Evolutionary conservation across 2,113 vertebrate genomes (phyloP), one percentile per base, ranked within the genome.

Genomic region (Podiceps cristatus): DNA sequence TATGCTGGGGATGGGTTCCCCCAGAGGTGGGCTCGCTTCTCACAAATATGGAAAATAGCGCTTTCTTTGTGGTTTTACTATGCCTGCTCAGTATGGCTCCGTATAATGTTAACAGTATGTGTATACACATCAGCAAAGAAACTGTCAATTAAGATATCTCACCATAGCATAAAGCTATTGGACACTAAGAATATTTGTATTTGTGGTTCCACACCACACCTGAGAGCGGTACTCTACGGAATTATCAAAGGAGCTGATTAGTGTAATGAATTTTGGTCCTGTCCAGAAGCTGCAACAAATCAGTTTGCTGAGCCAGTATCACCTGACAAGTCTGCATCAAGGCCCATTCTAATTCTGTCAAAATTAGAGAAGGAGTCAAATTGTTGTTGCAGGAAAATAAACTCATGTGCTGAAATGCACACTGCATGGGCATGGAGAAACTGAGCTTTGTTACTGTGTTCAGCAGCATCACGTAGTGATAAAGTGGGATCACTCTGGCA

Each of bases 281-380:
- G 28, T 40, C 60, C 83, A 87, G 76, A 88, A 86, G 52, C n/a
- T 88, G 22, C 56, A 63, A 77, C 53, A 86, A 71, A 58, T 31
- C 56, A 49, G 58, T 79, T 86, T 90, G 68, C 66, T 92, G 49
- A 75, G 66, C 15, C 29, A 20, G 37, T 60, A 25, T 82, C 55
- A 79, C 56, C 67, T 85, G 50, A 79, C 76, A 47, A 73, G 59
- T 56, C 25, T 42, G 27, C 25, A 40, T 58, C 20, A 33, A 59
- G 53, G 42, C 7, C 44, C 13, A 18, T 17, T 66, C 37, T 83
- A 50, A 84, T 62, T 94, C 63, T 62, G 40, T n/a, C 10, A 52
- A 87, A 94, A 91, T 88, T 50, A 93, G 50, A 85, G n/a, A 22
- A 85, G 75, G 40, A 56, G 44, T 47, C 67, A 94, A 91, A 85